Evolutionary conservation across 2,888 invertebrate genomes (phyloP).

Genomic region (Andrena minutula): DNA sequence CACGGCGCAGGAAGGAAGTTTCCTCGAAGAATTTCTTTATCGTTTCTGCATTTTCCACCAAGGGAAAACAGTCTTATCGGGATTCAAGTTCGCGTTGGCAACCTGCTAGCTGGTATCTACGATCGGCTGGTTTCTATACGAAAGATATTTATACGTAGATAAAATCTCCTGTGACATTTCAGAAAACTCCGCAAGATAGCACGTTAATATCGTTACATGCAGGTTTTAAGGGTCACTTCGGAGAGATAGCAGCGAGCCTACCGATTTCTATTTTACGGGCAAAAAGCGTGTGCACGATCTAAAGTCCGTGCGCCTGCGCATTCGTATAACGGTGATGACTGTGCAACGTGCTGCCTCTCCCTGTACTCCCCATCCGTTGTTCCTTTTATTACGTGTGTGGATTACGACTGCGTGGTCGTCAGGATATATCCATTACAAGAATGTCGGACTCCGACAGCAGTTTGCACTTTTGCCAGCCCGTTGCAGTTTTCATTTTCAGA

Average conservation of each 20-base stretch:
- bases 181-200: not conserved
- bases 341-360: constrained; percentile 65
- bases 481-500: constrained; percentile 61
- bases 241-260: not conserved
- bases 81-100: not conserved
- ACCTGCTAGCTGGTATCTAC: constrained; percentile 7
- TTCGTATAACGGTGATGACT: constrained; percentile 71
- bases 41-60: not conserved
- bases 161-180: not conserved
- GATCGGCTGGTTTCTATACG: not conserved
- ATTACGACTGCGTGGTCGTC: constrained; percentile 68
- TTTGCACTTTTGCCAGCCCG: constrained; percentile 67
- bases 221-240: constrained; percentile 2
- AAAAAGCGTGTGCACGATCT: constrained; percentile 45
- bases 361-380: constrained; percentile 65
- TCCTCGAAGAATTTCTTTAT: not conserved
- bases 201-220: not conserved
- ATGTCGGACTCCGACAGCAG: constrained; percentile 65
- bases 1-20: not conserved
- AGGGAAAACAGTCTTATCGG: not conserved
- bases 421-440: constrained; percentile 74
- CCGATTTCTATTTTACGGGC: constrained; percentile 48
- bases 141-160: not conserved
- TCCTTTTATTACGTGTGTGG: constrained; percentile 73
- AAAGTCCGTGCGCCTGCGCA: constrained; percentile 57